Conservation (phyloP, 2,113 vertebrate species). For the Candoia aspera region DNA sequence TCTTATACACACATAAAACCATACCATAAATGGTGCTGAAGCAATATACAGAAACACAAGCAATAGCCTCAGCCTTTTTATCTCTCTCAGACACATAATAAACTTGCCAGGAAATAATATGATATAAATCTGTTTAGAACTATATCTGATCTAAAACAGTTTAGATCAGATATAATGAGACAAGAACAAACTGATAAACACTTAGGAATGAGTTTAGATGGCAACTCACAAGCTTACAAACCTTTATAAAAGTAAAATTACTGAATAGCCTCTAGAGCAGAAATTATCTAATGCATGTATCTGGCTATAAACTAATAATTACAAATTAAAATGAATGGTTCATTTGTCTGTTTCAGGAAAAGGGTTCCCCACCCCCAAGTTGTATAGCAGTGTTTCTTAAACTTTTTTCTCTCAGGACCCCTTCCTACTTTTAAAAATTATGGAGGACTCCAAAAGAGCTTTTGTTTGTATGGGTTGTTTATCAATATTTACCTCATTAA, state of each 20-base stretch:
- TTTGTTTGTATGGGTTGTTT: background rate
- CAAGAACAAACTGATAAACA: background rate
- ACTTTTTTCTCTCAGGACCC: background rate
- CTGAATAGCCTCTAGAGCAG: background rate
- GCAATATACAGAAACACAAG: background rate
- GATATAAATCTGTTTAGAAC: too few relatives aligned
- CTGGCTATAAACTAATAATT: background rate
- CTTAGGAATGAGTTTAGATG: background rate
- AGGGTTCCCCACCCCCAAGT: background rate
- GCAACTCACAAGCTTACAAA: background rate
- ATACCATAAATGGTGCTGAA: slow-evolving; percentile 6
- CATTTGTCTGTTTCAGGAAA: background rate
- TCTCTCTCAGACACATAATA: background rate
- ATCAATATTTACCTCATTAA: background rate
- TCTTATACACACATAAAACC: background rate
- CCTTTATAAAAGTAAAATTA: background rate
- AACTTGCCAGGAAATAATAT: background rate
- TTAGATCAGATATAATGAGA: background rate
- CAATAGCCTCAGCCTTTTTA: background rate
- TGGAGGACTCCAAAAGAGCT: background rate
- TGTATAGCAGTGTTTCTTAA: background rate
- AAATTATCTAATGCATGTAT: background rate
- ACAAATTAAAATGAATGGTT: background rate
- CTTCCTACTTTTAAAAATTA: background rate
- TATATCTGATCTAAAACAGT: too few relatives aligned